A percentile compares a stretch with the other conserved stretches of the same genome.
phyloP scores from a whole-genome alignment of 2,797 vertebrate species.

The Lepilemur septentrionalis region DNA sequence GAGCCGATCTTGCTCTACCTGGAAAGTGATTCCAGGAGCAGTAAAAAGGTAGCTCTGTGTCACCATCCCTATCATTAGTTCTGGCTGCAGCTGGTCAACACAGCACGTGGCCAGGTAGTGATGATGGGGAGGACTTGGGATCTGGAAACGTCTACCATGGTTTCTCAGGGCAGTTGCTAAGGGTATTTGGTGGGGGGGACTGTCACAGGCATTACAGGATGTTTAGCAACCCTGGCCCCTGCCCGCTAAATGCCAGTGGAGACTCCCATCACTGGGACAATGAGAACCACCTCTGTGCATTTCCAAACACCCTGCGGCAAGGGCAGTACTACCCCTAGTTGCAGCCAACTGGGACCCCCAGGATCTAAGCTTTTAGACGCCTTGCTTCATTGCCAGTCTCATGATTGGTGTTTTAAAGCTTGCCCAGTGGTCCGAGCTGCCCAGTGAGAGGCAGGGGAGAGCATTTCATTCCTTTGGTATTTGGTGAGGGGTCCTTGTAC shows the following conservation, averaged over 20 bases:
- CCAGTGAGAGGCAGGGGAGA: background rate
- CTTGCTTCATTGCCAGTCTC: background rate
- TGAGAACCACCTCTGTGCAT: background rate
- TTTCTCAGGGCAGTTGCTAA: background rate
- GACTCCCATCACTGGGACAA: background rate
- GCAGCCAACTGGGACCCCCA: background rate
- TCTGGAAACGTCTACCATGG: background rate
- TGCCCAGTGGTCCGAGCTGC: background rate
- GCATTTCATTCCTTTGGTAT: background rate
- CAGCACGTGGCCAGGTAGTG: background rate
- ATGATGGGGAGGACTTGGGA: accelerated
- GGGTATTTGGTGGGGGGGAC: background rate
- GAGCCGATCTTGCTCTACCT: background rate
- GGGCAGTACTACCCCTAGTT: background rate
- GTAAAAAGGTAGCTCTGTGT: background rate
- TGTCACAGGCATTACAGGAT: background rate
- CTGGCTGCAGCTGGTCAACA: background rate
- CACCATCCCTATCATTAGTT: background rate
- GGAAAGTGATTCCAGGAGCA: background rate
- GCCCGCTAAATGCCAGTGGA: background rate
- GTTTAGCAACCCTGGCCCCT: background rate
- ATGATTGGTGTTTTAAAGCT: background rate
- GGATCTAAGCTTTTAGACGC: background rate
- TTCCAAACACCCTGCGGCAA: background rate
- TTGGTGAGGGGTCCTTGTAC: background rate